Conservation (phyloP, 1,140 invertebrate species). For the Solenopsis invicta region DNA sequence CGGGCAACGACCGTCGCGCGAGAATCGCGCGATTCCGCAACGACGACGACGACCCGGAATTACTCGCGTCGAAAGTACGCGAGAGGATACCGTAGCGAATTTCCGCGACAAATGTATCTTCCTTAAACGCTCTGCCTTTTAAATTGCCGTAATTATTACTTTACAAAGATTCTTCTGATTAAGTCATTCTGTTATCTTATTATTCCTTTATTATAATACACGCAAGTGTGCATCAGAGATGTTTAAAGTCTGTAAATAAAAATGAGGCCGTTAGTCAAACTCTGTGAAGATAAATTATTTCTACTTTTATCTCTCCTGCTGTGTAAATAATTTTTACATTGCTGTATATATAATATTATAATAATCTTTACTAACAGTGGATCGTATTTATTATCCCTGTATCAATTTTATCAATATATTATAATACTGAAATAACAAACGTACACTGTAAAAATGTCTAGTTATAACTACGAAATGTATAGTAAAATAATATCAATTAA, state of each 20-base stretch:
- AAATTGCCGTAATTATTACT: constrained; percentile 45
- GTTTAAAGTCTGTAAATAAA: constrained; percentile 3
- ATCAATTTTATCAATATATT: background rate
- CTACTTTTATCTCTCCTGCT: background rate
- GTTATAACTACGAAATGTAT: too few species aligned
- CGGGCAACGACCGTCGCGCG: constrained; percentile 29
- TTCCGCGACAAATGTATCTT: constrained; percentile 32
- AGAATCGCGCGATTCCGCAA: constrained; percentile 27
- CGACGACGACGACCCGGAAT: constrained; percentile 36
- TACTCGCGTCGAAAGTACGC: constrained; percentile 5
- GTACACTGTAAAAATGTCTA: too few species aligned
- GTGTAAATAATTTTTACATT: too few species aligned
- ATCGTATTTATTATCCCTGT: background rate
- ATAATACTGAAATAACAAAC: background rate
- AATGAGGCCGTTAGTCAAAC: background rate
- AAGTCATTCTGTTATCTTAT: constrained; percentile 1
- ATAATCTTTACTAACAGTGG: background rate
- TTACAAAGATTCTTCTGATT: constrained; percentile 24
- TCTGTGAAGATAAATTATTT: constrained; percentile 11
- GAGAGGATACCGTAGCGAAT: background rate
- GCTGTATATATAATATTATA: background rate
- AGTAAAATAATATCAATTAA: too few species aligned
- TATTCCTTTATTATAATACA: background rate
- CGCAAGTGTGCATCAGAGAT: background rate
- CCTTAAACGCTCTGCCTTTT: constrained; percentile 12